Base-by-base conservation (phyloP, 1,140 invertebrate genomes). In the Parasteatoda tepidariorum region DNA sequence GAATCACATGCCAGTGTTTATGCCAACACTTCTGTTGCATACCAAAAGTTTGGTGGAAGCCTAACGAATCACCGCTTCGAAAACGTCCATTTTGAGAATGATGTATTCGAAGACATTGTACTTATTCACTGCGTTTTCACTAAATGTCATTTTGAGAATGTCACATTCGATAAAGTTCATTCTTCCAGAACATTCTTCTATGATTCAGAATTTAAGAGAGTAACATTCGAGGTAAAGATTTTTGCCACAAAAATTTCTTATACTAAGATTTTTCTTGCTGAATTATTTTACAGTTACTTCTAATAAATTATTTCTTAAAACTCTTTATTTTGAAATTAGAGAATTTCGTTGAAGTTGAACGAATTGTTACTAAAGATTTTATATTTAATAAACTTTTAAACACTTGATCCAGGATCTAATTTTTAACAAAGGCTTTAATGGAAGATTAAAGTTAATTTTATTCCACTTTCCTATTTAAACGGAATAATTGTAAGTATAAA, bases 151-250 rank as follows among this genome's bases (percentile, higher is more conserved):
- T 86, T 89, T 59, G 59, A 83, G n/a, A 84, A 86, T 33, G 86
- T 79, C 41, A 76, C 84, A 15, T 89, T 89, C 78, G 66, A 76
- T 2, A 85, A 87, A 48, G 85, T 88, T 22, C 84, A 85, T 48
- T 87, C 87, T n/a, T 88, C 88, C 79, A 86, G 85, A 31, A 88
- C 87, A 2, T 87, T 86, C 54, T 89, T 89, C 84, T 67, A 79
- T 13, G 76, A 86, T 13, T 88, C 86, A 9, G 66, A 64, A 0
- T 83, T 89, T n/a, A 26, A n/a, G 6, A 41, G 76, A 15, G 87
- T 87, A 11, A 70, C 48, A 9, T 89, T 89, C 70, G 66, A 82
- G 22, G 78, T 82, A 15, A 48, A 48, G 13, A 0, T 6, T n/a
- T 38, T 67, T 33, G 18, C 7, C 33, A 3, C 33, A 67, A 3